phyloP scores from a whole-genome alignment of 2,113 vertebrate genomes.

The Aldabrachelys gigantea region DNA sequence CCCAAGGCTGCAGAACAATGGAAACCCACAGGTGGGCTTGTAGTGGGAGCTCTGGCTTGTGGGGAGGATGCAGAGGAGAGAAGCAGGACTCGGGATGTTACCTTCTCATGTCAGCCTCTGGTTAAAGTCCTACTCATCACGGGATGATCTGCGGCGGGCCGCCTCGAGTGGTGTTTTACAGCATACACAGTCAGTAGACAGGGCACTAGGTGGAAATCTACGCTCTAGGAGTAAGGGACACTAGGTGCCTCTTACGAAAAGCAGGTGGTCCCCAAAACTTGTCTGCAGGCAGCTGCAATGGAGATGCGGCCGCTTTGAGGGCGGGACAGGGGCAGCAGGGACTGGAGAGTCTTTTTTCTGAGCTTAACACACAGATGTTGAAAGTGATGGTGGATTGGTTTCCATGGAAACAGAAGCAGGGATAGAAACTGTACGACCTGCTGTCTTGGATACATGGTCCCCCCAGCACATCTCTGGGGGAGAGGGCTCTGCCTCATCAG shows the following conservation, averaged over 20 bases:
- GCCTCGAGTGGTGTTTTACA: not conserved
- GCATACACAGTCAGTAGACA: not conserved
- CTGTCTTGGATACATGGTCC: not conserved
- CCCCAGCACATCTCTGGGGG: not conserved
- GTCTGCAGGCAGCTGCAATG: not conserved
- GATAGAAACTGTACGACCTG: not conserved
- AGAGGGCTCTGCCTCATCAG: no score
- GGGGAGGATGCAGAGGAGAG: not conserved
- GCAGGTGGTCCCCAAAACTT: not conserved
- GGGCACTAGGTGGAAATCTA: not conserved
- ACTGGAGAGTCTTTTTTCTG: not conserved
- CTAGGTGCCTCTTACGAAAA: no score
- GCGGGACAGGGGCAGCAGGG: not conserved
- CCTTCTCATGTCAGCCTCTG: not conserved
- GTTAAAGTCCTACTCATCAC: not conserved
- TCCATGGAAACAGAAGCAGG: not conserved
- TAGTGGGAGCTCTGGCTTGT: no score
- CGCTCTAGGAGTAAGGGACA: not conserved
- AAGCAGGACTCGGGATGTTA: rapidly evolving
- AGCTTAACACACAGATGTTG: not conserved
- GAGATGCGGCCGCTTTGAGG: not conserved
- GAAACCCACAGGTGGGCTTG: not conserved
- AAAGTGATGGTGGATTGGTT: not conserved
- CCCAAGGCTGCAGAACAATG: not conserved
- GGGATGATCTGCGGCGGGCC: not conserved